Base-by-base conservation (phyloP, 2,797 vertebrate species). In the Simalia tracyae region DNA sequence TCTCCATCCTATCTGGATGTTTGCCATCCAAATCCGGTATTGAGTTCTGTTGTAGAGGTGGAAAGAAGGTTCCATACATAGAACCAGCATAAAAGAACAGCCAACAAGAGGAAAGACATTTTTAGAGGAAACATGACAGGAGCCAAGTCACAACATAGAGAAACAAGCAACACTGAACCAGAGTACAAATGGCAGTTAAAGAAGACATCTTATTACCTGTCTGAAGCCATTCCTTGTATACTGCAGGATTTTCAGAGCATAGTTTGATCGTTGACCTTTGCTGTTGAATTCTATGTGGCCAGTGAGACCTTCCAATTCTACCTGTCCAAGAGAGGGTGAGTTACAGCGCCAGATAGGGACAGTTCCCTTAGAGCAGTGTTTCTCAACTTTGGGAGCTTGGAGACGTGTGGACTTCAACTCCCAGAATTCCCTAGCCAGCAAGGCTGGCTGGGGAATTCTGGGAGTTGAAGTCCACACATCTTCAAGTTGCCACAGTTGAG, bases 261-360 rank as follows among this genome's bases (percentile, higher is more conserved):
- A 99, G 97, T 99, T 99, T 68, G 99, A 99, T 46, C 99, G 97
- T 68, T 99, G 99, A 92, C 99, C 99, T 98, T 99, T 99, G 98
- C 99, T 99, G 98, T 99, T 99, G 98, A 99, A 99, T 97, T 99
- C 99, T 81, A 99, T 99, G 98, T 99, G 99, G 96, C 99, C 99
- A 15, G 99, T 99, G 97, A 99, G 98, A 98, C 99, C 99, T 97
- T 99, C 99, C 98, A 99, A 98, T 97, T 99, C 99, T 98, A 99
- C 99, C 99, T 99, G 98, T 99, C 98, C 98, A 98, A 97, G 97
- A 98, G 96, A 99, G 96, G 98, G 95, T 98, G 96, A 97, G 96
- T 98, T 98, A 97, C 97, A 97, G 97, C 97, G 93, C 97, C 96
- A 97, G 92, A 97, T 0, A 91, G 24, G 63, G 60, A 92, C 1